Conservation (phyloP, 2,888 invertebrate genomes). For the Hetaerina titia region DNA sequence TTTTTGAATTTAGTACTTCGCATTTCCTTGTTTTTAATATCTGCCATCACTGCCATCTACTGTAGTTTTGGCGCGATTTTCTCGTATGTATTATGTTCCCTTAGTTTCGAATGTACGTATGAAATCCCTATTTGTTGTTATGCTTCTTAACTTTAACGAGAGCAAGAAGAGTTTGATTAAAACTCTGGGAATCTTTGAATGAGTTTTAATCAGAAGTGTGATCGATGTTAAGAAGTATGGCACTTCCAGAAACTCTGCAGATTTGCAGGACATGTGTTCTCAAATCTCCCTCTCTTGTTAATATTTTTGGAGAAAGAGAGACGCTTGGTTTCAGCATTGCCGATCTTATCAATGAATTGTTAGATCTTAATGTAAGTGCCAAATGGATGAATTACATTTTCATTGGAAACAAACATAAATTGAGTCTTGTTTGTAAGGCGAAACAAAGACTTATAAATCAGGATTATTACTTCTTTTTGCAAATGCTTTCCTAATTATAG, state of each 20-base stretch:
- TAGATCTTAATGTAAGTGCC: constrained; percentile 33
- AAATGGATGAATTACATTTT: neutral
- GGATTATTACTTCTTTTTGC: too few relatives aligned
- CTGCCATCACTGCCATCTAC: neutral
- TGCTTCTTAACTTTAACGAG: neutral
- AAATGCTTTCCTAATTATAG: too few relatives aligned
- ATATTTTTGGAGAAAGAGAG: constrained; percentile 8
- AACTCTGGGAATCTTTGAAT: neutral
- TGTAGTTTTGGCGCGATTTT: neutral
- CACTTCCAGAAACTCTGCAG: neutral
- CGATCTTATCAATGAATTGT: constrained; percentile 43
- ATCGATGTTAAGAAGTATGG: neutral
- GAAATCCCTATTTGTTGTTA: neutral
- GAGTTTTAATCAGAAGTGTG: neutral
- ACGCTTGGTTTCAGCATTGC: neutral
- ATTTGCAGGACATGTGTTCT: constrained; percentile 37
- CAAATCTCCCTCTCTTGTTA: neutral
- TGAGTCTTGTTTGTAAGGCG: too few relatives aligned
- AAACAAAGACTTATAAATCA: too few relatives aligned
- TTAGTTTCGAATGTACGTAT: neutral
- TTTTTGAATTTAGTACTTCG: neutral
- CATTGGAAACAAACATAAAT: too few relatives aligned
- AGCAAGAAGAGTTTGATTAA: too few relatives aligned
- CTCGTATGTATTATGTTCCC: neutral
- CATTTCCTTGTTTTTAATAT: neutral